A percentile compares a stretch with the other conserved stretches of the same genome.
Conservation (phyloP, 2,888 invertebrate genomes). For the Drosophila yooni region DNA sequence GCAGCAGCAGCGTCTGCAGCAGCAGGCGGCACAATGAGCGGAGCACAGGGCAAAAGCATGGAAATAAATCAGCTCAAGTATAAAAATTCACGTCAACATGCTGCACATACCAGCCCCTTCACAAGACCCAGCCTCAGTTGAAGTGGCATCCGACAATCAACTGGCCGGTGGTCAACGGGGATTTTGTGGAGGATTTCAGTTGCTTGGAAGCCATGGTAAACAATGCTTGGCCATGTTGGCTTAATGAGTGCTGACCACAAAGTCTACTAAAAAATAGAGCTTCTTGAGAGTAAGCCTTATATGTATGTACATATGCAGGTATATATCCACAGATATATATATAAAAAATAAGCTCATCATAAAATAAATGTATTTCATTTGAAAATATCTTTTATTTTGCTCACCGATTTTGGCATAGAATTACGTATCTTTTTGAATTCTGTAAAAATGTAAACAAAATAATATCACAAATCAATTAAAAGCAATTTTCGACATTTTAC, state of each 20-base stretch:
- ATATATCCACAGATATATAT: background rate
- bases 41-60: slow-evolving; percentile 35
- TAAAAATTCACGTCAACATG: slow-evolving; percentile 64
- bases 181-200: background rate
- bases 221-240: slow-evolving; percentile 60
- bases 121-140: background rate
- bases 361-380: background rate
- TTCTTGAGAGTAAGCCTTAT: slow-evolving; percentile 16
- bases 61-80: slow-evolving; percentile 67
- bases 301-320: background rate
- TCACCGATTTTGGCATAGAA: background rate
- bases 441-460: background rate
- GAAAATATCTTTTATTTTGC: background rate
- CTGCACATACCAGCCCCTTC: slow-evolving; percentile 21
- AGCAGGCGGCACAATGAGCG: slow-evolving; percentile 38
- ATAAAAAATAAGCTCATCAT: slow-evolving; percentile 29
- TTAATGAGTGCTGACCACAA: slow-evolving; percentile 77
- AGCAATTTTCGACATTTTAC: background rate
- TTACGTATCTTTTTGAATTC: background rate
- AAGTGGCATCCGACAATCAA: slow-evolving; percentile 20
- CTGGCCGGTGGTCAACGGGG: slow-evolving; percentile 11
- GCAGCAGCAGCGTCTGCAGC: background rate
- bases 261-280: slow-evolving; percentile 63
- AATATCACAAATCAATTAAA: background rate
- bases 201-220: slow-evolving; percentile 36